Percentiles rank a stretch among this genome's conserved stretches.
These are phyloP conservation scores for Pterostichus madidus DNA, from an alignment of 2,888 invertebrate genomes.

Conservation along the genomic window DNA sequence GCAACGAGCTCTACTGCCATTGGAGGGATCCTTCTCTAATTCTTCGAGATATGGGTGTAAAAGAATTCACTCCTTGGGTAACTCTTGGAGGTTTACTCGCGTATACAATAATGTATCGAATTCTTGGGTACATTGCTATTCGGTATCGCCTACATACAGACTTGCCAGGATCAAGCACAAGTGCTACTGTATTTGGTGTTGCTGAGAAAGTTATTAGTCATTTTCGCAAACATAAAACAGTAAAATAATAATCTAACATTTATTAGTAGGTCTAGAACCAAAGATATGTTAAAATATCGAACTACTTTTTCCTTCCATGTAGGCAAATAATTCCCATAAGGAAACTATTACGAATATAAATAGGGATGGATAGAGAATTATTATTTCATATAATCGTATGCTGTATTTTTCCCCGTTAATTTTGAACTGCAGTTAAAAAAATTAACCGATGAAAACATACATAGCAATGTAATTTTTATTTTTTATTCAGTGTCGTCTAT, in stretches of 20 bases:
- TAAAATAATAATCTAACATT: not conserved
- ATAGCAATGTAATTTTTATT: no score
- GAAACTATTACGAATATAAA: no score
- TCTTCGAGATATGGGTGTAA: constrained; percentile 64
- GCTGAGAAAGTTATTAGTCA: constrained; percentile 41
- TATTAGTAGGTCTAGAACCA: constrained; percentile 6
- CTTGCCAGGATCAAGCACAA: constrained; percentile 28
- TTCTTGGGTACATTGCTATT: constrained; percentile 32
- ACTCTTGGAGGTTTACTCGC: constrained; percentile 11
- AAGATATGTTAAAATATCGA: not conserved
- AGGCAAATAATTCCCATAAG: no score
- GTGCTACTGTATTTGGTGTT: constrained; percentile 18
- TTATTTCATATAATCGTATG: no score
- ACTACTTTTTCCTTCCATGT: not conserved
- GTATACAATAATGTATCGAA: constrained; percentile 2
- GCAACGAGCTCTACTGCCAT: constrained; percentile 65
- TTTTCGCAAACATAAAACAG: not conserved
- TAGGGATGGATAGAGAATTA: no score
- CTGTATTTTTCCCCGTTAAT: no score
- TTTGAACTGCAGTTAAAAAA: no score
- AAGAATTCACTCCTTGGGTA: constrained; percentile 27
- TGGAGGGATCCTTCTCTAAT: constrained; percentile 57
- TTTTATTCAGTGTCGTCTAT: no score
- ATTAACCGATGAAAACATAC: no score
- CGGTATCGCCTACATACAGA: constrained; percentile 26